Base-by-base conservation (phyloP, 2,113 vertebrate genomes). In the Benitochromis conjunctus region DNA sequence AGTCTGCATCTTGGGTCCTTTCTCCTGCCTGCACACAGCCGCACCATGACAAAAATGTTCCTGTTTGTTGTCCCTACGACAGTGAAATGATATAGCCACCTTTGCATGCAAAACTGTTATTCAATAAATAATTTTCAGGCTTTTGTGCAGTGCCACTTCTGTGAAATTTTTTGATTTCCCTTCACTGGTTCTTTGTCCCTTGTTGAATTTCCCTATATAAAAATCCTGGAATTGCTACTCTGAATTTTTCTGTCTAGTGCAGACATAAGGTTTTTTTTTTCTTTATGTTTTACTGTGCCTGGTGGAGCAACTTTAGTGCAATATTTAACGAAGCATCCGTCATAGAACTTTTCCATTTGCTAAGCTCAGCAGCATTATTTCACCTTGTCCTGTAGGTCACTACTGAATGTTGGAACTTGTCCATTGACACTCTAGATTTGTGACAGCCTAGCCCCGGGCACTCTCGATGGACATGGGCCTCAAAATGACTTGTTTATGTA, bases 321-420 rank as follows among this genome's bases (percentile, higher is more conserved):
- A 34, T 51, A 53, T 86, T 85, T 80, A 85, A 84, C 81, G 43
- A 86, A 86, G 85, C 76, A 85, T 79, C 36, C 78, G 41, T 79
- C 80, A 85, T 79, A 77, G 53, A 78, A 81, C 85, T 81, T 83
- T 82, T 86, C 76, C 4, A 38, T 77, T 80, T 18, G 13, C 79
- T 80, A 79, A 80, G 48, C 69, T 83, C 36, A 90, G 56, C 58
- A 54, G 18, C 21, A 53, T 54, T 53, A 19, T 79, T 83, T 58
- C 58, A 56, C 54, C 78, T 56, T 83, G 18, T 8, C n/a, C 83
- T 84, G 71, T 18, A 29, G 16, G 34, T 48, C 53, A 55, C 19
- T 46, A 56, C 34, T 79, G 66, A 80, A 56, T 81, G 6, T 16
- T 77, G 26, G 21, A 41, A 46, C 31, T 29, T 87, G 69, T 79